Base-by-base conservation (phyloP, 2,797 vertebrate genomes). In the Ambastaia sidthimunki region DNA sequence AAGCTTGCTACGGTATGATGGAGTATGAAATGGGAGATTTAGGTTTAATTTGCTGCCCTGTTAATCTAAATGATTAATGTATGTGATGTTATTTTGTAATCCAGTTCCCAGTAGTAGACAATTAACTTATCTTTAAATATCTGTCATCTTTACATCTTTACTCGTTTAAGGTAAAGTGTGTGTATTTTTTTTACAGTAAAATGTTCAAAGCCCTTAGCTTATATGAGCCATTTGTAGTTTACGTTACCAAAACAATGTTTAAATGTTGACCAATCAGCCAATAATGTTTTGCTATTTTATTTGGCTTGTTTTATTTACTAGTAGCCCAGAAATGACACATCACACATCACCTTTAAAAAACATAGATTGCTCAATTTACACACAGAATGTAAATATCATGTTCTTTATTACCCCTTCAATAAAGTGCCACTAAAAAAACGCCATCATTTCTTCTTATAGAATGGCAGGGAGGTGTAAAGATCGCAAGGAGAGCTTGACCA, bases 401-500 rank as follows among this genome's bases (percentile, higher is more conserved):
- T 50, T 16, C 13, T 5, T 50, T 15, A 52, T 52, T 52, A n/a
- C n/a, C n/a, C n/a, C n/a, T n/a, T n/a, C n/a, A n/a, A n/a, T n/a
- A n/a, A n/a, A n/a, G n/a, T n/a, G 15, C 15, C 16, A 50, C 48
- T 48, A 4, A 13, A 41, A 41, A 41, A 41, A 41, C 37, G 10
- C 15, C 19, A 0, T 65, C 19, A 16, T 5, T 47, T 74, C 25
- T 28, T 31, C 54, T n/a, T 48, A 18, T 76, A 94, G 94, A 81
- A 93, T 94, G 81, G 93, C 93, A 0, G 94, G 93, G 3, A 91
- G 88, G 63, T 93, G 92, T 44, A 90, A 92, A 0, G 93, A 93
- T 34, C 92, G 92, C 0, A 93, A 93, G 59, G 93, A 94, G 16
- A 88, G 86, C 0, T 21, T 91, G 52, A 74, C 86, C 44, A 93